Evolutionary conservation across 2,113 vertebrate genomes (phyloP), one percentile per base, ranked within the genome.

Genomic region (Perca fluviatilis): DNA sequence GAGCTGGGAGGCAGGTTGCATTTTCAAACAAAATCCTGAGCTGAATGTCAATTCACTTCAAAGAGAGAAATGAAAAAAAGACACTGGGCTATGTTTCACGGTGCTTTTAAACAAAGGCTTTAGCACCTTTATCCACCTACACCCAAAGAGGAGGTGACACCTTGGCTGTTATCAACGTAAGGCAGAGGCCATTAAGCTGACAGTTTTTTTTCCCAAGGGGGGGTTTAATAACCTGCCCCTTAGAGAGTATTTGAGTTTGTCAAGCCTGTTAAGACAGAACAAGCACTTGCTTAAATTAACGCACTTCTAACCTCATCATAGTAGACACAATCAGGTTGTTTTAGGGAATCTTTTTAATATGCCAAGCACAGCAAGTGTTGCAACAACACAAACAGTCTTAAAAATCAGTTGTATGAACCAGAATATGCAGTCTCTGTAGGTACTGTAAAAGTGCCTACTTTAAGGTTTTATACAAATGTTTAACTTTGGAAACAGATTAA

Each of bases 1-100:
- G 78, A 64, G 51, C 53, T 74, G 10, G 70, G 49, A 83, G 76
- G 30, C 58, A 49, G 63, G 72, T 77, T 77, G 80, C 66, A 13
- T 77, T 87, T 89, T 80, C 57, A 72, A 84, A 69, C 82, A 16
- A 56, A 80, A 82, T 71, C 83, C 78, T 83, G 88, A 87, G 84
- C 93, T 86, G 91, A 92, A 94, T 93, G 84, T 92, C 89, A 93
- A 94, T 80, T 85, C 77, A 80, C 76, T 91, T 94, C 88, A 95
- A 92, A 93, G 88, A 83, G 81, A 71, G 54, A 76, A 69, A 69
- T 33, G 0, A 12, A 67, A 82, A 85, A 74, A 86, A 90, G 79
- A 82, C 87, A 66, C 61, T 36, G 56, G 79, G 82, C 77, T 86
- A 25, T 80, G 87, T 91, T 91, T 88, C 82, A 80, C 60, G 21